Evolutionary conservation across 1,140 invertebrate species (phyloP).

Genomic region (Pristionchus pacificus): DNA sequence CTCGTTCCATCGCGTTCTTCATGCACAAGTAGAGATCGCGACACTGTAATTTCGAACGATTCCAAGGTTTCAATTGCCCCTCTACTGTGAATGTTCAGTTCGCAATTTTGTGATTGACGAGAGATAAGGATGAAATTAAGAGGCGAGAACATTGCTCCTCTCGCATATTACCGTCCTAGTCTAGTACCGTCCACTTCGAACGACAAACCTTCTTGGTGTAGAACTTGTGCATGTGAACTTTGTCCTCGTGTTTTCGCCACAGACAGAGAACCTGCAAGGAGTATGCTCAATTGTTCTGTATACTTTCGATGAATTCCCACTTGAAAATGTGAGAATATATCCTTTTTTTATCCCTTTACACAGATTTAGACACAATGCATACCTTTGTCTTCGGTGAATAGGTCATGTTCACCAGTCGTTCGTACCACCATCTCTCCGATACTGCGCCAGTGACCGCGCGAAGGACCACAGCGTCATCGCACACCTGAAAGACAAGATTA

Average conservation of each 20-base stretch:
- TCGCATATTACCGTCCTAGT: background rate
- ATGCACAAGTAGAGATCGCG: constrained; percentile 97
- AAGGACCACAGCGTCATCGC: constrained; percentile 91
- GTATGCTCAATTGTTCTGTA: too few species aligned
- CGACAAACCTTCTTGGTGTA: constrained; percentile 90
- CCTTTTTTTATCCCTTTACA: background rate
- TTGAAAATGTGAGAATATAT: background rate
- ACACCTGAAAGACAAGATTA: constrained; percentile 63
- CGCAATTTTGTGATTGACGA: too few species aligned
- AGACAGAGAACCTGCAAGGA: constrained; percentile 74
- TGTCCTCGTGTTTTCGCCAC: constrained; percentile 68
- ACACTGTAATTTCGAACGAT: constrained; percentile 72
- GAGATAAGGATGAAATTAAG: too few species aligned
- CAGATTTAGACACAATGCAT: background rate
- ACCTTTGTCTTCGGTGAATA: constrained; percentile 85
- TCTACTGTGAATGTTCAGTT: too few species aligned
- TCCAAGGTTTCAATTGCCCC: too few species aligned
- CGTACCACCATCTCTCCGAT: constrained; percentile 96
- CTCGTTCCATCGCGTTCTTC: constrained; percentile 95
- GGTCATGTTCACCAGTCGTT: constrained; percentile 96
- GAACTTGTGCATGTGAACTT: constrained; percentile 87
- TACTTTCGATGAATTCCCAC: too few species aligned
- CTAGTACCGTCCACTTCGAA: background rate
- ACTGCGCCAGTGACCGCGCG: constrained; percentile 87
- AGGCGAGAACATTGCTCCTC: too few species aligned